Base-by-base conservation (phyloP, 2,888 invertebrate genomes). In the Pachymerium ferrugineum region DNA sequence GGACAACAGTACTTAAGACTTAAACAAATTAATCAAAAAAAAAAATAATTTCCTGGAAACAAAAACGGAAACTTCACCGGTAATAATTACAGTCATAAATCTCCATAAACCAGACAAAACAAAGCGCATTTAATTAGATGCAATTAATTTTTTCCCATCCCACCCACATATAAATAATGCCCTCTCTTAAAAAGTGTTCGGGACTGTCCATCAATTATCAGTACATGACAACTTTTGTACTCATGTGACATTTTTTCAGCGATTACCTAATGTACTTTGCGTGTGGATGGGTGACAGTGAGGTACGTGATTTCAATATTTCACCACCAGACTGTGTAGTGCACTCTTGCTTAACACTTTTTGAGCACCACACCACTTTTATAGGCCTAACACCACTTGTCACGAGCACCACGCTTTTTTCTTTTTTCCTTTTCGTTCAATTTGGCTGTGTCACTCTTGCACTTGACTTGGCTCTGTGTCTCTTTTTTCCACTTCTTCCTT, bases 221-320 rank as follows among this genome's bases (percentile, higher is more conserved):
- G 35, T 71, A 38, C 35, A 54, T 54, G 54, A 54, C 54, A 54
- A 54, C 28, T 22, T 54, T 54, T 22, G 28, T 54, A 54, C 54
- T 54, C 54, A 54, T 54, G 54, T 42, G 42, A 69, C 69, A 76
- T 75, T 77, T 76, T 88, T 88, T 87, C 88, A 89, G 89, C 87
- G 88, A 88, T 86, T 88, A 88, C 88, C 88, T 88, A 88, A 88
- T 89, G 88, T 89, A 89, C 89, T 90, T 90, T 89, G 89, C 89
- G 87, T 90, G 90, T 88, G 89, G 90, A 87, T 90, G 89, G 90
- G 89, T 90, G 85, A 90, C 89, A 87, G 88, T 89, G 88, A 90
- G 90, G 89, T 90, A 90, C 86, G 86, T 86, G 86, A 85, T 78
- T 71, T 71, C 69, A 30, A 31, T 71, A 38, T 71, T 35, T 28